These are phyloP conservation scores for Bombus sibiricus DNA, from an alignment of 1,140 invertebrate genomes.

Conservation along the genomic window DNA sequence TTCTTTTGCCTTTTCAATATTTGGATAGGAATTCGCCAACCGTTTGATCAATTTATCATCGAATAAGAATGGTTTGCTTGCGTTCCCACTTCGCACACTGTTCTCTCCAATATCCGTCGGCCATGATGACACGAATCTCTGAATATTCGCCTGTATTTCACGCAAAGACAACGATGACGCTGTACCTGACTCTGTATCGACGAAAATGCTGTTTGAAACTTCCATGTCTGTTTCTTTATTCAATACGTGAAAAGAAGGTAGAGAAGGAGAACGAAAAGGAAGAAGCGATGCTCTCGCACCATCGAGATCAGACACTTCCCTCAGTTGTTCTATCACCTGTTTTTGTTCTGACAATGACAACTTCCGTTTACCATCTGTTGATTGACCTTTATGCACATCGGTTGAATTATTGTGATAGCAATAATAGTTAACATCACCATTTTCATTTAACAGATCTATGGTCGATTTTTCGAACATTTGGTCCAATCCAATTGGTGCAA, in stretches of 20 bases:
- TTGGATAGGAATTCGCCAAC: background rate
- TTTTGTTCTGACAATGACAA: slow-evolving; percentile 83
- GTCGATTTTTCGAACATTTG: background rate
- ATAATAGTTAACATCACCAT: background rate
- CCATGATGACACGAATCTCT: background rate
- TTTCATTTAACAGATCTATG: background rate
- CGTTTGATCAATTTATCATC: background rate
- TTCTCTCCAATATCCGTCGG: background rate
- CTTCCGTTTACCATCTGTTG: slow-evolving; percentile 47
- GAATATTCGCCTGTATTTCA: background rate
- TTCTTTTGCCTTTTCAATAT: background rate
- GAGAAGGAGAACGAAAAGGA: background rate
- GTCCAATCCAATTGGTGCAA: background rate
- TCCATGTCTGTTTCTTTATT: background rate
- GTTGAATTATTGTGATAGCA: too few species aligned
- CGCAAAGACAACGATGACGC: background rate
- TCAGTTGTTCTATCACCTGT: slow-evolving; percentile 83
- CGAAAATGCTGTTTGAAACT: background rate
- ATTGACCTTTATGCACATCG: too few species aligned
- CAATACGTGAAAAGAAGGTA: slow-evolving; percentile 29
- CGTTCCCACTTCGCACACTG: too few species aligned
- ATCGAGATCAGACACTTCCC: slow-evolving; percentile 84
- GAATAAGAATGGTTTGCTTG: too few species aligned
- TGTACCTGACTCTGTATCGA: background rate
- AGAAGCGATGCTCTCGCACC: slow-evolving; percentile 59